phyloP scores from a whole-genome alignment of 2,113 vertebrate species.

The Amblyopsis rosae region DNA sequence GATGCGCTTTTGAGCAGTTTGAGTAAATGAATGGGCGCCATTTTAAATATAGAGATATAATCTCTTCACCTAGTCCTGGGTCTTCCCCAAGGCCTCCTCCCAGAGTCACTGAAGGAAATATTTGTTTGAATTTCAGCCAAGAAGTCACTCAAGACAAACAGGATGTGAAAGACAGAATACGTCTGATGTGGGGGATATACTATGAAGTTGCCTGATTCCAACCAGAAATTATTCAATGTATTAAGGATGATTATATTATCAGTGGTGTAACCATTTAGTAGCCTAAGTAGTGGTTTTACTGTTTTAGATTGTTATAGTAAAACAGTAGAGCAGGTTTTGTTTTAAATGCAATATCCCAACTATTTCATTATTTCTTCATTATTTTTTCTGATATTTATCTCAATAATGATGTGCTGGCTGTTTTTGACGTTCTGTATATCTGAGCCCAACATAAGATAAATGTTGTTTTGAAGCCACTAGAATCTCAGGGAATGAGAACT shows the following conservation, averaged over 20 bases:
- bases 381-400: not conserved
- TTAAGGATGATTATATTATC: not conserved
- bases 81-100: too few species aligned
- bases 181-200: conserved; percentile 45
- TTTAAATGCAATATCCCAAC: not conserved
- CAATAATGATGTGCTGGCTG: conserved; percentile 20
- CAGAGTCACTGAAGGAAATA: conserved; percentile 22
- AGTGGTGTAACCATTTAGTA: conserved; percentile 35
- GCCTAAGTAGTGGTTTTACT: too few species aligned
- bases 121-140: conserved; percentile 52
- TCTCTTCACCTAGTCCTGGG: too few species aligned
- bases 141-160: conserved; percentile 25
- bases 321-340: not conserved
- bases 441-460: conserved; percentile 32
- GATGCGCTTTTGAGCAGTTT: too few species aligned
- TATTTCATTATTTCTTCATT: not conserved
- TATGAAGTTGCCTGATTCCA: conserved; percentile 3
- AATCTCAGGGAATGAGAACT: conserved; percentile 14
- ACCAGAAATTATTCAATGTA: too few species aligned
- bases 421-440: conserved; percentile 12
- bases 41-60: too few species aligned
- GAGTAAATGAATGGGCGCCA: too few species aligned
- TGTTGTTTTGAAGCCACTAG: conserved; percentile 48
- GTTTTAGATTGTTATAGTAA: not conserved
- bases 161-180: conserved; percentile 28